Conservation (phyloP, 2,797 vertebrate species). For the Rallus crepitans region DNA sequence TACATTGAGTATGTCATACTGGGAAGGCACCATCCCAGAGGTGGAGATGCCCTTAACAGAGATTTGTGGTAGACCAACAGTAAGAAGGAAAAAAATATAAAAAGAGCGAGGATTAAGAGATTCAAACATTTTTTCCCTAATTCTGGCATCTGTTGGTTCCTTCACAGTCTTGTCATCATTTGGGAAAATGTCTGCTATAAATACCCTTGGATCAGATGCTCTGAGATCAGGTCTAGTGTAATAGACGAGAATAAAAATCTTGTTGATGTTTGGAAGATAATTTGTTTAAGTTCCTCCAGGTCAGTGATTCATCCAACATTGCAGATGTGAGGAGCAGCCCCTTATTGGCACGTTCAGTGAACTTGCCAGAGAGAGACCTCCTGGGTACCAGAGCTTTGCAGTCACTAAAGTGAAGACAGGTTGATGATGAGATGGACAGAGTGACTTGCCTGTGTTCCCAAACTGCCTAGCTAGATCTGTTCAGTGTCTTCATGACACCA, state of each 20-base stretch:
- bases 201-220: conserved; percentile 18
- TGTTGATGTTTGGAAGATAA: background rate
- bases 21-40: background rate
- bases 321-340: background rate
- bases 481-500: background rate
- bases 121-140: background rate
- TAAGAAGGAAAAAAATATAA: background rate
- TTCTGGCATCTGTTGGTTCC: background rate
- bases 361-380: background rate
- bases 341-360: background rate
- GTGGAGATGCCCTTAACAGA: background rate
- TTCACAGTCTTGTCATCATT: conserved; percentile 4
- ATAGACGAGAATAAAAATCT: background rate
- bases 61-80: background rate
- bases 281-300: background rate
- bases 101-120: background rate
- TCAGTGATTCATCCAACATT: background rate
- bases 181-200: conserved; percentile 29
- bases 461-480: background rate
- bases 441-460: background rate
- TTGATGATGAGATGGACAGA: background rate
- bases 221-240: background rate
- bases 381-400: background rate
- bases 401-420: background rate
- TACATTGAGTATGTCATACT: background rate